Evolutionary conservation across 2,113 vertebrate genomes (phyloP).

Genomic region (Bothrops jararaca): DNA sequence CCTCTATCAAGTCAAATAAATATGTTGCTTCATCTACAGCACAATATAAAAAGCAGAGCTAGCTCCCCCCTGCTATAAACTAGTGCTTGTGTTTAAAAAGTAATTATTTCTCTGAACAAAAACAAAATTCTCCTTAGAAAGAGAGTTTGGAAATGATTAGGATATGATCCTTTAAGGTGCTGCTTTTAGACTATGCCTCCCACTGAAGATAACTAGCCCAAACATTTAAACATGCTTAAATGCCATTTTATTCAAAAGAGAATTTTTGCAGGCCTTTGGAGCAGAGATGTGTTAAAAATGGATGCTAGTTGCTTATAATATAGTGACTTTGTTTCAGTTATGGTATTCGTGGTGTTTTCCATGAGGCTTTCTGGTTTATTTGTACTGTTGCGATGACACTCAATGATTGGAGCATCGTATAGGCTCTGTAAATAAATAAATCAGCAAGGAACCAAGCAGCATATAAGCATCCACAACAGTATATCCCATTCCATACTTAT

Average conservation of each 20-base stretch:
- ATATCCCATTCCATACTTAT: neutral
- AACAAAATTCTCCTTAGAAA: constrained; percentile 20
- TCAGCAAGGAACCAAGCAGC: neutral
- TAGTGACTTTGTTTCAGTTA: neutral
- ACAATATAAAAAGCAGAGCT: constrained; percentile 8
- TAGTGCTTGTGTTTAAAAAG: constrained; percentile 34
- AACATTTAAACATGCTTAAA: neutral
- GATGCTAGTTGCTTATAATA: neutral
- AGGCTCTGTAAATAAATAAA: neutral
- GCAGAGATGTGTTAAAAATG: neutral
- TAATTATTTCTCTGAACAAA: neutral
- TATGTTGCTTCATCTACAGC: constrained; percentile 56
- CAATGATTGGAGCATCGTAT: neutral
- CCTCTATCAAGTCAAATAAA: constrained; percentile 57
- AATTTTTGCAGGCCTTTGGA: neutral
- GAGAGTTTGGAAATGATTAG: constrained; percentile 34
- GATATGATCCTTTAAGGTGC: constrained; percentile 21
- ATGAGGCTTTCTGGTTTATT: neutral
- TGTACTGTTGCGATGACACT: neutral
- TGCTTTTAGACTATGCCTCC: neutral
- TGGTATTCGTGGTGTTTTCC: neutral
- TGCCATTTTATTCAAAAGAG: neutral
- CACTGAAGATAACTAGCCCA: neutral
- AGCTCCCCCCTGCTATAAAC: constrained; percentile 27
- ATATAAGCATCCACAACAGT: neutral